phyloP scores from a whole-genome alignment of 37 sponge, comb jelly and placozoan species.

The Agelas oroides region DNA sequence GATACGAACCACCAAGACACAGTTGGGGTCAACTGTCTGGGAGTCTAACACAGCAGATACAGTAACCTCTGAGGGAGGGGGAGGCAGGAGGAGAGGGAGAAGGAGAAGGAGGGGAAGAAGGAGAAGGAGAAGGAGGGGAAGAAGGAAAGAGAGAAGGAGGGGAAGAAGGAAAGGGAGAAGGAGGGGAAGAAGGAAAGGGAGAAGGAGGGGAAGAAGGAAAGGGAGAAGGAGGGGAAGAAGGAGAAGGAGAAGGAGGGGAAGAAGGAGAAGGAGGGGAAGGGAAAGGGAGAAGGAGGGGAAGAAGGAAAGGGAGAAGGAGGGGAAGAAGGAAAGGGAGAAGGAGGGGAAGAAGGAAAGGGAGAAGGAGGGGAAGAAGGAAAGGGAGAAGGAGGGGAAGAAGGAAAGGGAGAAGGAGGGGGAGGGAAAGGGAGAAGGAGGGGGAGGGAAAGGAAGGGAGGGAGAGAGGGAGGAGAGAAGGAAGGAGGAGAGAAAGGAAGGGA shows the following conservation, averaged over 20 bases:
- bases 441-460: too few relatives aligned
- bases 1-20: slow-evolving; percentile 27
- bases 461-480: too few relatives aligned
- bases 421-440: too few relatives aligned
- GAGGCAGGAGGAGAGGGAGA: neutral
- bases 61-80: neutral
- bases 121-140: neutral
- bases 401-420: too few relatives aligned
- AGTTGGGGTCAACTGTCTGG: slow-evolving; percentile 1
- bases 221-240: neutral
- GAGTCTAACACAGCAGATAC: slow-evolving; percentile 22
- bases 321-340: too few relatives aligned
- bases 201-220: neutral
- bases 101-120: neutral
- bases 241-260: neutral
- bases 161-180: neutral
- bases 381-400: too few relatives aligned
- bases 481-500: too few relatives aligned
- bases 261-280: too few relatives aligned
- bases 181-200: neutral
- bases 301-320: too few relatives aligned
- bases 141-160: neutral
- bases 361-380: too few relatives aligned
- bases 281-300: too few relatives aligned
- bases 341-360: too few relatives aligned